Evolutionary conservation across 2,797 vertebrate species (phyloP), one percentile per base, ranked within the genome.

Genomic region (Thamnophis elegans): DNA sequence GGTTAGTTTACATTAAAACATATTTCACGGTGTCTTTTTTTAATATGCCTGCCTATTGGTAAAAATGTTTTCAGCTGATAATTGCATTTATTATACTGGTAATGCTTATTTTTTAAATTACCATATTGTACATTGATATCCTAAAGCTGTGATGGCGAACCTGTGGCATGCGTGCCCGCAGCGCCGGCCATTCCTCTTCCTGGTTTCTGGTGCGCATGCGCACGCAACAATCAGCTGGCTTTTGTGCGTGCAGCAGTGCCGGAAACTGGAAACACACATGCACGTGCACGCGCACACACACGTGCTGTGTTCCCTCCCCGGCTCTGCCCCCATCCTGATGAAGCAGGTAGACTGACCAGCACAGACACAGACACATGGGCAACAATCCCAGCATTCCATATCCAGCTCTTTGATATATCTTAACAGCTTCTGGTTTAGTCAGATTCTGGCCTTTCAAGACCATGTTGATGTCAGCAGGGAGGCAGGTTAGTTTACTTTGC

Each of bases 1-100:
- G 99, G 99, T 99, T 96, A 97, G 97, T 56, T 32, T 1, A 3
- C 0, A 55, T 5, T 62, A 18, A 14, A 14, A 0, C 0, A 1
- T 54, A 0, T 85, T 85, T 55, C 22, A 22, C 47, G 26, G 58
- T 73, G 47, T 36, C 55, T 36, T 62, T 56, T 42, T 65, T 65
- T 12, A 20, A 11, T n/a, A 42, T 14, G 7, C 1, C 55, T 96
- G 20, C 93, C 85, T 0, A 36, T 2, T 8, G 16, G 3, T 56
- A 36, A 90, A 55, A 54, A 87, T 51, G 11, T 36, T 87, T 62
- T 86, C 22, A 32, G 78, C 8, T 88, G 51, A 53, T 28, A 10
- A 28, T 73, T 55, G 36, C 13, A 2, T 78, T 56, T 78, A 42
- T 22, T 22, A 78, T 78, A 78, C 18, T 78, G 36, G 7, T 11